Evolutionary conservation across 2,113 vertebrate species (phyloP).

Genomic region (Heteronetta atricapilla): DNA sequence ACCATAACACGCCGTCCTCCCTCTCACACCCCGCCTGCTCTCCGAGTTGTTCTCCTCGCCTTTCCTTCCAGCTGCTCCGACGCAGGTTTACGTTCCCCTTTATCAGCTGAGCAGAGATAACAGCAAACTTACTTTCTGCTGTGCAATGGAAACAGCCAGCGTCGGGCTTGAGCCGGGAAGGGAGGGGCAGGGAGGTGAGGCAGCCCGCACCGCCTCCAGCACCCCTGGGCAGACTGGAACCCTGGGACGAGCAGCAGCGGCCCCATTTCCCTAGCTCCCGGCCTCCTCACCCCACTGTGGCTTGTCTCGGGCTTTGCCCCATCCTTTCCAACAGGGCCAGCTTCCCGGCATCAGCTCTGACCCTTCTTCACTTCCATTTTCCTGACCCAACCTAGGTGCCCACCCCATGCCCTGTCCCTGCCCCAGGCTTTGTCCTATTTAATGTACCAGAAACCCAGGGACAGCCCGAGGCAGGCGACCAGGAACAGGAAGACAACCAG

Average conservation of each 20-base stretch:
- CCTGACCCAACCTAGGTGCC: not conserved
- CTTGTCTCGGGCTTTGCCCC: not conserved
- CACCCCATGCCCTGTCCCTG: not conserved
- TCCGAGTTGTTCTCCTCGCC: not conserved
- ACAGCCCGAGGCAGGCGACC: not conserved
- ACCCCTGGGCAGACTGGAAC: not conserved
- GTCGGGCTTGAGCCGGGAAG: not conserved
- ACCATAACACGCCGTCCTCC: not conserved
- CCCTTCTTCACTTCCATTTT: not conserved
- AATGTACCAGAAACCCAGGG: not conserved
- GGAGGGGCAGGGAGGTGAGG: not conserved
- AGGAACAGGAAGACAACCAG: not conserved
- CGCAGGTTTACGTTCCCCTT: not conserved
- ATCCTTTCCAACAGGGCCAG: not conserved
- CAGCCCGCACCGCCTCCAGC: not conserved
- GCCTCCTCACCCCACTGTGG: not conserved
- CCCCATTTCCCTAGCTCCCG: not conserved
- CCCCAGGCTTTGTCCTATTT: not conserved
- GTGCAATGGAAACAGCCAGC: not conserved
- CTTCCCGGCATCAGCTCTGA: not conserved
- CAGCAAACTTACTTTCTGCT: not conserved
- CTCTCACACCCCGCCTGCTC: not conserved
- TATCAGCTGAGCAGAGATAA: slow-evolving; percentile 37
- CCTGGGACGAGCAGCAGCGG: not conserved
- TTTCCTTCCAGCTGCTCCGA: not conserved